These are phyloP conservation scores for Rhipidura dahli DNA, from an alignment of 2,113 vertebrate species.

Conservation along the genomic window DNA sequence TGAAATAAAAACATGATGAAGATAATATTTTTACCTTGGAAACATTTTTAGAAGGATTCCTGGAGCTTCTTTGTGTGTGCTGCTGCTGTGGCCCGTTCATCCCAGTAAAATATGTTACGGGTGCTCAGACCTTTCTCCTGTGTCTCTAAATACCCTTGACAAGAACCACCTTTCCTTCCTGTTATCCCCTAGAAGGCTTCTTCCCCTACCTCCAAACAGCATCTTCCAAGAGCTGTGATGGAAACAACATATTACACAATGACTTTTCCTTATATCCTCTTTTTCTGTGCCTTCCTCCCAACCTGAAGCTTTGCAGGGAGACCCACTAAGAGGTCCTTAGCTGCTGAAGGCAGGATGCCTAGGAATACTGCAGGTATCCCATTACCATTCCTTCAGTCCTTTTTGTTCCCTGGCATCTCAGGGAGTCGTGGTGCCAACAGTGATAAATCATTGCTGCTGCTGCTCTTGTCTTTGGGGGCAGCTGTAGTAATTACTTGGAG, in stretches of 20 bases:
- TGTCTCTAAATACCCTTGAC: not conserved
- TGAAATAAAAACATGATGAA: not conserved
- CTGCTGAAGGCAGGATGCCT: not conserved
- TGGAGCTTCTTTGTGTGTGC: not conserved
- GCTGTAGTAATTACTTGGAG: conserved; percentile 7
- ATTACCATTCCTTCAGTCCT: not conserved
- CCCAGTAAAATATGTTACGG: not conserved
- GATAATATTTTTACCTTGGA: not conserved
- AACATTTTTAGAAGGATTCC: not conserved
- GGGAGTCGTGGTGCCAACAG: not conserved
- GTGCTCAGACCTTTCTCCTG: not conserved
- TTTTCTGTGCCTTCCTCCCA: not conserved
- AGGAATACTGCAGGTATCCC: not conserved
- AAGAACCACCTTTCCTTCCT: not conserved
- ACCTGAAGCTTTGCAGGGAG: not conserved
- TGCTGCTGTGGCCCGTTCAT: not conserved
- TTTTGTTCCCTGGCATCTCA: conserved; percentile 10
- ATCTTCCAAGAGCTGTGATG: not conserved
- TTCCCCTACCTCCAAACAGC: not conserved
- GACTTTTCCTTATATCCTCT: not conserved
- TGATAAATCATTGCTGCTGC: conserved; percentile 53
- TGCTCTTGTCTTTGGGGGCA: conserved; percentile 32
- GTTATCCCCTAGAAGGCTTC: not conserved
- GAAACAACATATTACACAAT: not conserved
- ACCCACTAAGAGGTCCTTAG: not conserved